Base-by-base conservation (phyloP, 2,888 invertebrate genomes). In the Nebria salina region DNA sequence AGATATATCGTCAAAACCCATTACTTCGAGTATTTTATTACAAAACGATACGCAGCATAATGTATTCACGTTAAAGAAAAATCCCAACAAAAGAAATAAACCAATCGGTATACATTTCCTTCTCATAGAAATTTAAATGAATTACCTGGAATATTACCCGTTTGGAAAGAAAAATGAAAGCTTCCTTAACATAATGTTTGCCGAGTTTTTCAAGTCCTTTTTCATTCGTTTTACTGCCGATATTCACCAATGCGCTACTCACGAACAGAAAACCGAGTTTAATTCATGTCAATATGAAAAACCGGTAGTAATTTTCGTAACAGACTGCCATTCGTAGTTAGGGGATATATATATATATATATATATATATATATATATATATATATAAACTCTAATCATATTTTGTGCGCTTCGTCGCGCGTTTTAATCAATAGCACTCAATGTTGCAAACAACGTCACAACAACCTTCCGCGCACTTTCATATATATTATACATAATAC, bases 341-440 rank as follows among this genome's bases (percentile, higher is more conserved):
- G 54, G 54, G 54, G 34, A 34, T 34, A 4, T 34, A 34, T 34
- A 34, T 34, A 34, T 11, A 54, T 54, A 54, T 54, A 54, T 26
- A 70, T 15, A 70, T 11, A 54, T 54, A 54, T 54, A 54, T 26
- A 70, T 15, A 70, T 11, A 54, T 54, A 54, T 54, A 54, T 26
- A 70, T 15, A 70, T 11, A 54, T 54, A 54, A 5, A 54, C 54
- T 54, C 8, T 54, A 7, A 54, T 54, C 54, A 54, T 54, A 54
- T 54, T 54, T 54, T 8, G 9, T 54, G 54, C 11, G 54, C 54
- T 54, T 54, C 54, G 54, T 54, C 54, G 54, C 70, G n/a, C 54
- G 70, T 70, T 70, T 26, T 70, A 34, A 70, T 70, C 70, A 70
- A 70, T 70, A 70, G 26, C 70, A 26, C 34, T 70, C 70, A 70